phyloP scores from a whole-genome alignment of 2,113 vertebrate species.

The Eira barbara region DNA sequence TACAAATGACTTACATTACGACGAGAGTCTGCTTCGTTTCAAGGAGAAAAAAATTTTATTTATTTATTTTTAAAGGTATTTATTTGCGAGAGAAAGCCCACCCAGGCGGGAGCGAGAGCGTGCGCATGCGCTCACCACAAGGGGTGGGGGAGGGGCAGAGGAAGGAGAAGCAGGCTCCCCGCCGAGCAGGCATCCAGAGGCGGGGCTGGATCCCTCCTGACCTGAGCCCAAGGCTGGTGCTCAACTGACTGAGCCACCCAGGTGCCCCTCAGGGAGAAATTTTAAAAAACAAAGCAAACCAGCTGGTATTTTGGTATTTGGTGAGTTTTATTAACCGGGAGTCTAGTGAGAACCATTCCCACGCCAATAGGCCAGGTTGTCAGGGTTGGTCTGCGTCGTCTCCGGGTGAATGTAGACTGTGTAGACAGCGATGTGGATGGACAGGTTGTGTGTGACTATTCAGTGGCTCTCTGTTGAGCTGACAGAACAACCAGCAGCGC shows the following conservation, averaged over 20 bases:
- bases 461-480: neutral
- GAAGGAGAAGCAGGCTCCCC: neutral
- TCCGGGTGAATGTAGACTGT: neutral
- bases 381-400: neutral
- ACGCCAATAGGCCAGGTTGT: neutral
- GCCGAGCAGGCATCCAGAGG: neutral
- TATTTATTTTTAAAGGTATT: neutral
- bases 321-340: neutral
- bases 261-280: neutral
- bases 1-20: neutral
- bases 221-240: neutral
- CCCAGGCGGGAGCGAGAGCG: too few relatives aligned
- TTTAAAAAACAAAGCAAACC: neutral
- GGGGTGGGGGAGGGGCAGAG: neutral
- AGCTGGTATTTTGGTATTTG: neutral
- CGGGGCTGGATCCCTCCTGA: neutral
- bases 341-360: neutral
- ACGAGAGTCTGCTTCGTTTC: neutral
- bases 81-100: neutral
- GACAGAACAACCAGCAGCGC: neutral
- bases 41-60: neutral
- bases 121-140: too few relatives aligned
- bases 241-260: neutral
- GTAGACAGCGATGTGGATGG: neutral
- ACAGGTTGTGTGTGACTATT: conserved; percentile 28